Base-by-base conservation (phyloP, 92 coral and sea anemone genomes). In the Hydrozoanthus gracilis region DNA sequence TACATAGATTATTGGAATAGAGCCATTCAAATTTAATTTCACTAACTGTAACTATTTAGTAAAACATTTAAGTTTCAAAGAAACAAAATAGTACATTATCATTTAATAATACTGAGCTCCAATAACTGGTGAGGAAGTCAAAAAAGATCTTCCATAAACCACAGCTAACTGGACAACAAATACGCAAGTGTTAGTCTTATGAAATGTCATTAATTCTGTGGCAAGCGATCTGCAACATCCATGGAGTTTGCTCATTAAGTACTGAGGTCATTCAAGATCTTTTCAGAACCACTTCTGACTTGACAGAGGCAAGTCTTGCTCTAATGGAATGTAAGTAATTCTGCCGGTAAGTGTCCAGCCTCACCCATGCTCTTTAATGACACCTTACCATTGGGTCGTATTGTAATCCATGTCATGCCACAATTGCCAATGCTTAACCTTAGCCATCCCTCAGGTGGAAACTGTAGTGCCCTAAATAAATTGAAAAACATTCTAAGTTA, bases 381-480 rank as follows among this genome's bases (percentile, higher is more conserved):
- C 52, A 97, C 98, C 62, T 92, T 88, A 1, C 99, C 99, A 88
- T 88, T 97, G 9, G 99, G 98, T 75, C 92, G 87, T 44, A 97
- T 93, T 9, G 97, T 95, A 54, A 97, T 55, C 91, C 96, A 92
- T 1, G 99, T 97, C 11, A 97, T 95, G 7, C 99, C 98, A 89
- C 99, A 97, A 87, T 97, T 97, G 15, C 95, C 93, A 71, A 95
- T 93, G 71, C 93, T 88, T 92, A 97, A 88, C 12, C 99, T 93
- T 11, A 97, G 93, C 99, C 99, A 97, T 15, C 98, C 99, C 86
- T 97, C 98, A 14, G 98, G 95, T 0, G 99, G 98, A 65, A 97
- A 95, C 90, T 97, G 99, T 47, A 97, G 92, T 7, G 98, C 98
- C 83, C 99, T 97, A 18, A 13, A 44, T 17, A 85, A 9, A 15